phyloP scores from a whole-genome alignment of 2,113 vertebrate genomes.

The Xyliphius kryptos region DNA sequence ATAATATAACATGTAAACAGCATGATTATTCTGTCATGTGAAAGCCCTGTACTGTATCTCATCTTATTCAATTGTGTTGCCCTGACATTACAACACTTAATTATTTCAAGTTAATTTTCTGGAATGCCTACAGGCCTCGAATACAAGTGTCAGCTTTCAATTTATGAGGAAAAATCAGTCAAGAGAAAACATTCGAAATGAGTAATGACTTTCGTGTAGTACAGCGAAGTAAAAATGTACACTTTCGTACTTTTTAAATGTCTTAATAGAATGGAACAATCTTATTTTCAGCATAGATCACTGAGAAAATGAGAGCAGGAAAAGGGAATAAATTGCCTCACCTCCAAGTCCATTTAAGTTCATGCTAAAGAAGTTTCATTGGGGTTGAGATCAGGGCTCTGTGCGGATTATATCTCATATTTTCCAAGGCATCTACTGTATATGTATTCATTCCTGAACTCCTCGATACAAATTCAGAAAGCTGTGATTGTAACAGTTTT shows the following conservation, averaged over 20 bases:
- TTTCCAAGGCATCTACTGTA: no score
- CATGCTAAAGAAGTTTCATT: no score
- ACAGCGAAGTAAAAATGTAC: constrained; percentile 8
- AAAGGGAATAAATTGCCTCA: neutral
- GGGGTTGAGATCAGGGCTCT: no score
- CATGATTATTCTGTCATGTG: neutral
- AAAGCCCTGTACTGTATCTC: neutral
- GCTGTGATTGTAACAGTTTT: no score
- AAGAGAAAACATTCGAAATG: constrained; percentile 25
- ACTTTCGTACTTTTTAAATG: constrained; percentile 15
- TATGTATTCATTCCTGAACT: no score
- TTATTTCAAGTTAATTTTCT: constrained; percentile 4
- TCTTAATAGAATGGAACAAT: constrained; percentile 15
- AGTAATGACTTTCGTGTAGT: constrained; percentile 19
- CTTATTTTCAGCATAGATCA: constrained; percentile 1
- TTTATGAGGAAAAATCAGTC: constrained; percentile 24
- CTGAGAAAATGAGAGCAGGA: constrained; percentile 15
- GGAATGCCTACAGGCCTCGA: constrained; percentile 6
- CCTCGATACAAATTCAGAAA: no score
- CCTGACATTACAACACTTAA: constrained; percentile 7
- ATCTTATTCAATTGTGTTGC: neutral
- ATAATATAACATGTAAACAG: neutral
- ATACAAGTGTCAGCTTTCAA: constrained; percentile 20
- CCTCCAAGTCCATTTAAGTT: no score
- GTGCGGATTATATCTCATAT: no score